Conservation (phyloP, 2,797 vertebrate genomes). For the Pantherophis alleghaniensis region DNA sequence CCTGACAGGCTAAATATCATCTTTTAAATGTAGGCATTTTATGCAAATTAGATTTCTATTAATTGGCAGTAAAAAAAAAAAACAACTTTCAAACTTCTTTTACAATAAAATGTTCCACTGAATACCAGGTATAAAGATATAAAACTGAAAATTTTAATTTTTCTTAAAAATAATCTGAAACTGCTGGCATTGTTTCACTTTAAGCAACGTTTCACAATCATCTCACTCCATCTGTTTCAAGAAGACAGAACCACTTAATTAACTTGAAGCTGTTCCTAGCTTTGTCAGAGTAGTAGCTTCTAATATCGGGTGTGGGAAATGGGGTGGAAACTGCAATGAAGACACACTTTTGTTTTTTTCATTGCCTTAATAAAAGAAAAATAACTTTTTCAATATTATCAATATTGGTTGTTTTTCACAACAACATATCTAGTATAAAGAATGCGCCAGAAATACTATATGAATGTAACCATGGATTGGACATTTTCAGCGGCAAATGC, state of each 20-base stretch:
- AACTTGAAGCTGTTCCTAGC: conserved; percentile 44
- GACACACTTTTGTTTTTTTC: conserved; percentile 40
- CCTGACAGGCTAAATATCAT: conserved; percentile 62
- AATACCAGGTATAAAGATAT: conserved; percentile 43
- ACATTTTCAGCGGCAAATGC: neutral
- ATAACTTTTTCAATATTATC: conserved; percentile 18
- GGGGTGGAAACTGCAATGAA: conserved; percentile 9
- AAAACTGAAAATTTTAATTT: conserved; percentile 41
- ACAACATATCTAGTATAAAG: neutral
- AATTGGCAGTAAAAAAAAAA: conserved; percentile 64
- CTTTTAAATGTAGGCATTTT: conserved; percentile 63
- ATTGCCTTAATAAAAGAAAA: conserved; percentile 32
- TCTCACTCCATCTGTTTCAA: conserved; percentile 67
- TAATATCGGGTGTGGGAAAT: neutral
- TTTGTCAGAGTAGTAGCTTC: conserved; percentile 54
- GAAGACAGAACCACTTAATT: conserved; percentile 46
- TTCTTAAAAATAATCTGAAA: conserved; percentile 32
- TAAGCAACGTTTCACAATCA: conserved; percentile 68
- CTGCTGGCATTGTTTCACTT: conserved; percentile 65
- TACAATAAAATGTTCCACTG: conserved; percentile 48
- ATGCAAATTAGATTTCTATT: conserved; percentile 66
- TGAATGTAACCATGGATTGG: neutral
- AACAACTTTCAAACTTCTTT: conserved; percentile 46
- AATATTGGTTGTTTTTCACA: neutral
- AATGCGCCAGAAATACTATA: neutral